Base-by-base conservation (phyloP, 2,888 invertebrate species). In the Trilocha varians region DNA sequence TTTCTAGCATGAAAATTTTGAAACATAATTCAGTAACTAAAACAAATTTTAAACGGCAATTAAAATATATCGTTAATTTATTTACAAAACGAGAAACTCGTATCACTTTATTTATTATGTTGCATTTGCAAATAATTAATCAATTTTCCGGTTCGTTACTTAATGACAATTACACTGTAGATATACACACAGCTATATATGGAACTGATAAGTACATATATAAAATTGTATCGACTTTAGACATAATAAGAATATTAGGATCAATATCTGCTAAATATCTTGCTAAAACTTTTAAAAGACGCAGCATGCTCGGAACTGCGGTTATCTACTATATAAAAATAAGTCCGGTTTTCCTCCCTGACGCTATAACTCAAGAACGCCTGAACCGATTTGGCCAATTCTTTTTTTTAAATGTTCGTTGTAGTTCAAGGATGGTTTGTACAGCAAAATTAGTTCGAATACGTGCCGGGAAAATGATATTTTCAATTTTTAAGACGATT, bases 91-190 rank as follows among this genome's bases (percentile, higher is more conserved):
- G 59, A 40, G 75, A 74, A 44, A 74, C 75, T 43, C 70, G 66
- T 46, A 73, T 69, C 42, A 75, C 76, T 0, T 68, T 73, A 35
- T 62, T 72, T 36, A 68, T 76, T 1, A 70, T 75, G 67, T 56
- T 67, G 45, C 70, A 72, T 46, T 57, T 75, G 45, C 70, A 70
- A 16, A 62, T 64, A 1, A 38, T 75, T 25, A 62, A 65, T 0
- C 70, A 72, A 37, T 74, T 69, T 67, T 61, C 66, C 8, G 75
- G 75, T 3, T 66, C 66, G 5, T 70, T 66, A 32, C 60, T 70
- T 3, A 41, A 75, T 11, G 68, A 68, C 2, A 57, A 70, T 1
- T 75, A 70, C 40, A 65, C 70, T 0, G 53, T 58, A 4, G 67
- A 70, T 41, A 57, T 75, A 2, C 65, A 72, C 44, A 48, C 55